Base-by-base conservation (phyloP, 1,140 invertebrate genomes). In the Lasaia peninsularis region DNA sequence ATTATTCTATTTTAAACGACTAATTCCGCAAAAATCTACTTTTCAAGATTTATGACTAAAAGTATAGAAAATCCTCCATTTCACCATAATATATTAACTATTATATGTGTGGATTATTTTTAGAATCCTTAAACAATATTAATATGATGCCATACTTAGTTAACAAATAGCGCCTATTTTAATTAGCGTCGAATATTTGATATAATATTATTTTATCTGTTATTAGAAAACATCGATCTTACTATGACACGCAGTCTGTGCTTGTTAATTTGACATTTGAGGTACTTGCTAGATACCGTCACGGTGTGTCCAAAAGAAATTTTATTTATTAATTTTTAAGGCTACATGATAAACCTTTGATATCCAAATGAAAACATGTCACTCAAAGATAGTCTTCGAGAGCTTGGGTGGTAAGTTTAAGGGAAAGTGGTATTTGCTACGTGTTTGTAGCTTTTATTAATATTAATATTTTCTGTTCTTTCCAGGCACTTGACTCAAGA, bases 401-500 rank as follows among this genome's bases (percentile, higher is more conserved):
- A 92, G 56, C 80, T 90, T 65, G 92, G 92, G 66, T 93, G 92
- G 92, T 93, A 79, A 90, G 78, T 89, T 62, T 56, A 52, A 34
- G 12, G 21, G 2, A 5, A 11, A 33, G 9, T 24, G 0, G 20
- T 21, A 34, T 14, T 49, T 48, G 10, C 4, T 44, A 44, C 44
- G 55, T 67, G 51, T 53, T 31, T 58, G 32, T 63, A 54, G 59
- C 60, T 63, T 59, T 58, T 57, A 37, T 37, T 60, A 31, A 48
- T 62, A 53, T 50, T 59, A 71, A 66, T 32, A 74, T 69, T 64
- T 60, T 69, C 34, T 81, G 61, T 64, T 80, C 74, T 69, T 91
- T 91, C 67, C 72, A 93, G 95, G 94, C 89, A 92, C 75, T 84
- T 95, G 49, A 92, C 93, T 60, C 89, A 92, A 60, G 91, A 93